phyloP scores from a whole-genome alignment of 2,113 vertebrate genomes.

The Aegithalos caudatus region DNA sequence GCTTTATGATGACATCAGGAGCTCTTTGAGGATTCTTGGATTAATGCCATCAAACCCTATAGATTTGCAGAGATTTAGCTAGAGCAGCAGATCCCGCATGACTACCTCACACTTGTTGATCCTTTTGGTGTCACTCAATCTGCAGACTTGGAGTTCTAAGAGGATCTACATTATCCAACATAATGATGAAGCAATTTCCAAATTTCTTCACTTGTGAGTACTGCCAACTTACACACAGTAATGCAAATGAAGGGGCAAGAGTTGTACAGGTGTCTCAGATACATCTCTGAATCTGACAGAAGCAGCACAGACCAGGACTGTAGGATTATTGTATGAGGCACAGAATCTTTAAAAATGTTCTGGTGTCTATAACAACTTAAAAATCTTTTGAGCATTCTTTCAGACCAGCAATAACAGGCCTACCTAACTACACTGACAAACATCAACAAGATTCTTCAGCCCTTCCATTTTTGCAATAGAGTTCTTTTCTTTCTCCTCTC shows the following conservation, averaged over 20 bases:
- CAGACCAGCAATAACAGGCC: neutral
- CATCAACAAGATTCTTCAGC: neutral
- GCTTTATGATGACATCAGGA: neutral
- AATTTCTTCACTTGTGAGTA: neutral
- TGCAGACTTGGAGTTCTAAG: neutral
- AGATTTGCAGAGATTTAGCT: neutral
- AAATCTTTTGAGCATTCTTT: conserved; percentile 8
- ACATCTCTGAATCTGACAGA: neutral
- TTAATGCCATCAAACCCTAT: neutral
- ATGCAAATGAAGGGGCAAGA: neutral
- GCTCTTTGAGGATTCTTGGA: neutral
- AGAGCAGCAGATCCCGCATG: neutral
- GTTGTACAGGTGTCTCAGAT: neutral
- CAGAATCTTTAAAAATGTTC: neutral
- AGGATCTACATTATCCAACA: neutral
- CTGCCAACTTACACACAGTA: neutral
- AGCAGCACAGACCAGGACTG: neutral
- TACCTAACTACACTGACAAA: neutral
- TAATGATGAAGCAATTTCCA: neutral
- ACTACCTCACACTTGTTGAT: neutral
- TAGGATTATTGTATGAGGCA: neutral
- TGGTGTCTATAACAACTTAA: neutral
- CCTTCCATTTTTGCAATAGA: neutral
- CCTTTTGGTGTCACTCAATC: neutral
- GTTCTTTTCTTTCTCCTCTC: neutral